Conservation (phyloP, 2,888 invertebrate species). For the Plagodis pulveraria region DNA sequence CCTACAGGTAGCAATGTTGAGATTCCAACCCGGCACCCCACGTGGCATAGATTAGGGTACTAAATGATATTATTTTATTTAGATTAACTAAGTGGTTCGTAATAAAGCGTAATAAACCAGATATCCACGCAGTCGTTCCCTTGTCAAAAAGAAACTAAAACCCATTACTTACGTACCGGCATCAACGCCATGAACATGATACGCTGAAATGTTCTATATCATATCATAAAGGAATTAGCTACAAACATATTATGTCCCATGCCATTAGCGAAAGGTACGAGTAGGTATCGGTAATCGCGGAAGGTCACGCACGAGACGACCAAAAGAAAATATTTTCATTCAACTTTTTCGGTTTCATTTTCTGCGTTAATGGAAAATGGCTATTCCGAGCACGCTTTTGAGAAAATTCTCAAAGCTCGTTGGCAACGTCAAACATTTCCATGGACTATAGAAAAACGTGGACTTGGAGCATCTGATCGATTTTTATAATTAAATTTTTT, state of each 20-base stretch:
- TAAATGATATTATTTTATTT: too few species aligned
- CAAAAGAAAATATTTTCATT: conserved; percentile 33
- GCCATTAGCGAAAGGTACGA: conserved; percentile 26
- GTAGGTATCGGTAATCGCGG: conserved; percentile 26
- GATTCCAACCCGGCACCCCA: too few species aligned
- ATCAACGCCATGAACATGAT: not conserved
- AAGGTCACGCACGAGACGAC: conserved; percentile 31
- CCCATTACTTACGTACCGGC: not conserved
- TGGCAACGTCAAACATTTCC: conserved; percentile 22
- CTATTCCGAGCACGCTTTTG: conserved; percentile 28
- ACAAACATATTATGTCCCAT: conserved; percentile 32
- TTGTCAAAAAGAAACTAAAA: too few species aligned
- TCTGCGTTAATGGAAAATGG: conserved; percentile 30
- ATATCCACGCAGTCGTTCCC: too few species aligned
- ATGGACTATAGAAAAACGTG: conserved; percentile 18
- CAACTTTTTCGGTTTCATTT: conserved; percentile 31
- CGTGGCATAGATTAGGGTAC: too few species aligned
- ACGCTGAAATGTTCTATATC: conserved; percentile 16
- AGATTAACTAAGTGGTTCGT: too few species aligned
- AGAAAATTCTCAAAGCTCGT: conserved; percentile 23
- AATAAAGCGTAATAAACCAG: too few species aligned
- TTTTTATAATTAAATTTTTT: conserved; percentile 20
- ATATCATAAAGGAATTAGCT: conserved; percentile 29
- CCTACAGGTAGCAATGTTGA: too few species aligned
- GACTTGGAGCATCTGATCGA: conserved; percentile 14